These are phyloP conservation scores for Leptinotarsa lineolata DNA, from an alignment of 1,140 invertebrate genomes.

Conservation along the genomic window DNA sequence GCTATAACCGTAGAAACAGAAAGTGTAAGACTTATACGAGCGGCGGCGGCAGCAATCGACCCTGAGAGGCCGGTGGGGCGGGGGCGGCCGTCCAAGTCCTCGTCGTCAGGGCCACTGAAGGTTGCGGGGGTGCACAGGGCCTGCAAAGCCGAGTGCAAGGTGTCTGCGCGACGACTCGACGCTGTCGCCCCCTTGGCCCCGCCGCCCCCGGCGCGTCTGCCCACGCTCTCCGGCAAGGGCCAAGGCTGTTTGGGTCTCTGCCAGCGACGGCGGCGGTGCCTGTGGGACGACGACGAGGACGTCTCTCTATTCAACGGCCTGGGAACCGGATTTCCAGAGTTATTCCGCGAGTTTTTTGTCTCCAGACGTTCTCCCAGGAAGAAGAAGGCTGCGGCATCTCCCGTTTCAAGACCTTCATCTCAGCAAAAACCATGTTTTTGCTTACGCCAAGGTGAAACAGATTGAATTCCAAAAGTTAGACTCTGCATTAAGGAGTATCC, in stretches of 20 bases:
- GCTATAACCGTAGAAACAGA: not conserved
- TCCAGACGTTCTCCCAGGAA: no score
- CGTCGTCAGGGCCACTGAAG: slow-evolving; percentile 21
- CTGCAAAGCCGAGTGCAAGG: slow-evolving; percentile 36
- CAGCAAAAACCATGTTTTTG: no score
- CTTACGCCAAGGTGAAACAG: no score
- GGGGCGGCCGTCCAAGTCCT: slow-evolving; percentile 1
- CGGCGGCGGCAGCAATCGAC: not conserved
- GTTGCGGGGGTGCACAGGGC: slow-evolving; percentile 31
- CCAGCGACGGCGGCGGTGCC: slow-evolving; percentile 11
- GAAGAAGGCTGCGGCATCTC: no score
- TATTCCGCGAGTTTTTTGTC: no score
- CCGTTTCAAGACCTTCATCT: no score
- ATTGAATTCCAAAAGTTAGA: no score
- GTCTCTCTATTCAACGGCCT: not conserved
- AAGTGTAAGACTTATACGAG: not conserved
- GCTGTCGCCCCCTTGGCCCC: slow-evolving; percentile 23
- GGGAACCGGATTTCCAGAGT: no score
- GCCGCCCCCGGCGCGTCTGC: slow-evolving; percentile 23
- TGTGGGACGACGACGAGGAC: not conserved
- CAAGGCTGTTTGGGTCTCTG: slow-evolving; percentile 20
- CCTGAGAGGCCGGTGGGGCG: not conserved
- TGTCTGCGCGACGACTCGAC: slow-evolving; percentile 42
- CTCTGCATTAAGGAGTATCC: no score
- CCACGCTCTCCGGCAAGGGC: slow-evolving; percentile 19